Conservation (phyloP, 2,888 invertebrate species). For the Steinernema carpocapsae region DNA sequence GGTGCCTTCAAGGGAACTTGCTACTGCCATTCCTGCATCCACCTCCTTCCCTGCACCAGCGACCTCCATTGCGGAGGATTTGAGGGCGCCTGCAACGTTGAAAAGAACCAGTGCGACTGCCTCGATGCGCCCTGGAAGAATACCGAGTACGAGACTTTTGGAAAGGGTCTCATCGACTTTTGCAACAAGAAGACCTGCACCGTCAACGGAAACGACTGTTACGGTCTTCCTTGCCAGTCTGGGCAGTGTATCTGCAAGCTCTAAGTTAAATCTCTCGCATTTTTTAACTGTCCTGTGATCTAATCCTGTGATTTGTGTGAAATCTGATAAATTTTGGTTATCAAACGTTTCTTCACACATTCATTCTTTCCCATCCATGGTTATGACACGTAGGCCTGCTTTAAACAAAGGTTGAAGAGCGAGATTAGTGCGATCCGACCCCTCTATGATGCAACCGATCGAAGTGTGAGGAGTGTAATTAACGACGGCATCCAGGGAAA, state of each 20-base stretch:
- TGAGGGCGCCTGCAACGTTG: conserved; percentile 1
- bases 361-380: no score
- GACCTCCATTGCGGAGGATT: conserved; percentile 16
- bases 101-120: conserved; percentile 16
- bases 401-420: no score
- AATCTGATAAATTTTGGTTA: no score
- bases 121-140: background rate
- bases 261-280: no score
- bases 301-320: background rate
- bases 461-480: no score
- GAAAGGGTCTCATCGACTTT: background rate
- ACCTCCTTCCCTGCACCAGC: conserved; percentile 8
- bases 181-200: background rate
- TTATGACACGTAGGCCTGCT: no score
- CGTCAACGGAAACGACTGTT: background rate
- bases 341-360: no score
- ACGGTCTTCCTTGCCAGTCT: conserved; percentile 13
- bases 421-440: no score
- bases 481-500: no score
- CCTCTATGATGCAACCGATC: no score
- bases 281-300: background rate
- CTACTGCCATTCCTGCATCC: conserved; percentile 26
- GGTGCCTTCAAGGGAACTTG: conserved; percentile 10
- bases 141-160: background rate
- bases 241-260: conserved; percentile 8